phyloP scores from a whole-genome alignment of 2,888 invertebrate genomes.

The Drosophila antonietae region DNA sequence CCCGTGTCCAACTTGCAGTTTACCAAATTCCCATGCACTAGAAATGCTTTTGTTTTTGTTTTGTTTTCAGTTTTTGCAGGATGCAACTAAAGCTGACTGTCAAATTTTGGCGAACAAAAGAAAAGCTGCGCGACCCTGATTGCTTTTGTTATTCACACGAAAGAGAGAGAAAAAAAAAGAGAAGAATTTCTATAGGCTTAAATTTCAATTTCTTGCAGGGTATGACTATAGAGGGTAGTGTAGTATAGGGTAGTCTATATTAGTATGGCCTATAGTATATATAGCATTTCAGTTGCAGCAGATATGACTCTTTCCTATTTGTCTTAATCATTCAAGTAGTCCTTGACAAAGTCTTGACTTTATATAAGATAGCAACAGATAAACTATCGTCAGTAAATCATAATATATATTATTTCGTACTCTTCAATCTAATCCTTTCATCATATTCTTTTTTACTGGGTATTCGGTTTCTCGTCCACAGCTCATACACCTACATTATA shows the following conservation, averaged over 20 bases:
- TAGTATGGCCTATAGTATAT: not conserved
- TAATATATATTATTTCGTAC: no score
- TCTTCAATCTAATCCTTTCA: not conserved
- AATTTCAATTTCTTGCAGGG: constrained; percentile 20
- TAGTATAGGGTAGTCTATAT: not conserved
- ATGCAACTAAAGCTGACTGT: constrained; percentile 36
- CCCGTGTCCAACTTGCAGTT: constrained; percentile 52
- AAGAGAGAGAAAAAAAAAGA: not conserved
- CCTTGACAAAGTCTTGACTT: no score
- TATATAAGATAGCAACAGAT: no score
- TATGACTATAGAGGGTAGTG: not conserved
- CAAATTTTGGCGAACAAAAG: constrained; percentile 36
- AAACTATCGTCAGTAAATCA: no score
- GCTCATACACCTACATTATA: constrained; percentile 25
- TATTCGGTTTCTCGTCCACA: constrained; percentile 8
- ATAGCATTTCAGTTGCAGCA: no score
- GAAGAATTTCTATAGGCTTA: constrained; percentile 42
- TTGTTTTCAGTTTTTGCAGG: constrained; percentile 5
- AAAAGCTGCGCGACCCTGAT: constrained; percentile 24
- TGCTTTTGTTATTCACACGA: constrained; percentile 49
- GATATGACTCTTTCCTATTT: no score
- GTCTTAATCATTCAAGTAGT: no score
- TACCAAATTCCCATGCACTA: constrained; percentile 56
- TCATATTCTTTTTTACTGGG: constrained; percentile 4
- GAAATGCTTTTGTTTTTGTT: constrained; percentile 29